phyloP scores from a whole-genome alignment of 2,888 invertebrate species.

The Lacanobia oleracea region DNA sequence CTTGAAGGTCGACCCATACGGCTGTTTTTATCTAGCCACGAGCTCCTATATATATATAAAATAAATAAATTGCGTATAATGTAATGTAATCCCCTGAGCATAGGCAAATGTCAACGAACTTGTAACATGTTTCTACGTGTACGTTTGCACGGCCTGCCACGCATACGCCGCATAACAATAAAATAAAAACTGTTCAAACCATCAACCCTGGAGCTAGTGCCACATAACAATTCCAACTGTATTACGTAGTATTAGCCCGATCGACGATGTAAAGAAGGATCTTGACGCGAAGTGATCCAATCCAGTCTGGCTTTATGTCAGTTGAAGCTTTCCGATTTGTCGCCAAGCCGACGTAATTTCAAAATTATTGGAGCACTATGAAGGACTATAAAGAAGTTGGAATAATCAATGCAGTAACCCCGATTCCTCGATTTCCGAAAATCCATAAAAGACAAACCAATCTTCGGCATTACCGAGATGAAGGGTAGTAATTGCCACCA shows the following conservation, averaged over 20 bases:
- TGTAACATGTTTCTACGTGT: constrained; percentile 9
- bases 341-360: constrained; percentile 47
- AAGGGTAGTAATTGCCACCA: constrained; percentile 87
- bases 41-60: too few relatives aligned
- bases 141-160: constrained; percentile 2
- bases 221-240: constrained; percentile 37
- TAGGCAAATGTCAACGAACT: constrained; percentile 40
- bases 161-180: neutral
- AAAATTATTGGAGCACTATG: constrained; percentile 66
- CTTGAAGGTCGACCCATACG: too few relatives aligned
- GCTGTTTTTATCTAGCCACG: too few relatives aligned
- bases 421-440: constrained; percentile 77
- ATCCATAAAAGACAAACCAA: constrained; percentile 86
- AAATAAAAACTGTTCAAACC: constrained; percentile 17
- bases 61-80: too few relatives aligned
- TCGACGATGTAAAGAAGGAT: constrained; percentile 31
- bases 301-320: constrained; percentile 39
- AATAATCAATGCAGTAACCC: constrained; percentile 80
- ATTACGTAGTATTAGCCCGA: constrained; percentile 27
- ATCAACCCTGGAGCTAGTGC: constrained; percentile 17
- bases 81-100: constrained; percentile 22
- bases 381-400: constrained; percentile 72
- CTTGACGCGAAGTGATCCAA: constrained; percentile 30
- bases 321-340: constrained; percentile 43
- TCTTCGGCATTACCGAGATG: constrained; percentile 85